Evolutionary conservation across 2,888 invertebrate genomes (phyloP).

Genomic region (Drosophila birchii): DNA sequence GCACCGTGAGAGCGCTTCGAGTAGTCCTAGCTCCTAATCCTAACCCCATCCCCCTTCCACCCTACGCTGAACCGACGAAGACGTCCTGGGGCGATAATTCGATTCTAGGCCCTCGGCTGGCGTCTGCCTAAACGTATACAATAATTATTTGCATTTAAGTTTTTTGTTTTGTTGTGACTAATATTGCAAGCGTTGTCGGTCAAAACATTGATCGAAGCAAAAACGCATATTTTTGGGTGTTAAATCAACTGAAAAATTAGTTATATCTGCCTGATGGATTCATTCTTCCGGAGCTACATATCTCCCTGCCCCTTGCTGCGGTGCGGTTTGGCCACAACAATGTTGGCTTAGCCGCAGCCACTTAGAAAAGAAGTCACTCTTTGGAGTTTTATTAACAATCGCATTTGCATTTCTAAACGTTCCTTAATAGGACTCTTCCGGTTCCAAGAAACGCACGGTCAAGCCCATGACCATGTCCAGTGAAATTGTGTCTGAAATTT

Average conservation of each 20-base stretch:
- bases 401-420: conserved; percentile 62
- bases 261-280: conserved; percentile 49
- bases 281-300: neutral
- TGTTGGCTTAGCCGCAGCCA: neutral
- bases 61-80: conserved; percentile 19
- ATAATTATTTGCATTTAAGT: conserved; percentile 75
- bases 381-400: conserved; percentile 49
- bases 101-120: conserved; percentile 57
- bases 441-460: conserved; percentile 64
- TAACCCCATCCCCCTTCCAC: neutral
- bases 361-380: neutral
- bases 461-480: conserved; percentile 49
- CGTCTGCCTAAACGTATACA: conserved; percentile 68
- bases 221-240: conserved; percentile 45
- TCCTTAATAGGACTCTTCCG: conserved; percentile 72
- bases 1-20: conserved; percentile 67
- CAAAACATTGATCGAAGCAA: conserved; percentile 16
- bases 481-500: conserved; percentile 67
- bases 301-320: neutral
- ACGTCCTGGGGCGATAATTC: conserved; percentile 74
- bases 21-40: neutral
- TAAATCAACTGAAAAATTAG: conserved; percentile 76
- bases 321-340: neutral
- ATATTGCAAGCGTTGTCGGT: conserved; percentile 16
- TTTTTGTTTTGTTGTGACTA: conserved; percentile 60